A percentile compares a stretch with the other conserved stretches of the same genome.
These are phyloP conservation scores for Psophia crepitans DNA, from an alignment of 2,113 vertebrate species.

Conservation along the genomic window DNA sequence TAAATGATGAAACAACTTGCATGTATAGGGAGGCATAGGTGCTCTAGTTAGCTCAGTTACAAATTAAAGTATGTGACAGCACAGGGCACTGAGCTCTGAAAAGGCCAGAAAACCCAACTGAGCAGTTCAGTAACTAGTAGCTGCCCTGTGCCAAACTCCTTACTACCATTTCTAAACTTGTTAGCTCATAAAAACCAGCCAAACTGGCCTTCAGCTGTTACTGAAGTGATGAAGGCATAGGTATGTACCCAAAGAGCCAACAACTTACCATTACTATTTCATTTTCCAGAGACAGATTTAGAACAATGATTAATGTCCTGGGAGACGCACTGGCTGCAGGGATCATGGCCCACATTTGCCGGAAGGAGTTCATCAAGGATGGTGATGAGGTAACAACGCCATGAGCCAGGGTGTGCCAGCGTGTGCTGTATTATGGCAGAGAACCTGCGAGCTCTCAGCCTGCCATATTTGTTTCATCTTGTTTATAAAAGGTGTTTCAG, in stretches of 20 bases:
- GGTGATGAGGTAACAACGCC: slow-evolving; percentile 80
- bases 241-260: neutral
- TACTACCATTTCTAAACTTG: neutral
- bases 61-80: neutral
- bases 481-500: neutral
- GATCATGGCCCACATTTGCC: slow-evolving; percentile 96
- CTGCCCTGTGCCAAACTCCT: neutral
- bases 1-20: neutral
- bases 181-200: neutral
- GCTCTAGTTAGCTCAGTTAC: neutral
- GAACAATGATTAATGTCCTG: slow-evolving; percentile 98
- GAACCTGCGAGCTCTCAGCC: neutral
- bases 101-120: neutral
- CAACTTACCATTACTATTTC: neutral
- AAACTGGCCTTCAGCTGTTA: neutral
- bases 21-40: neutral
- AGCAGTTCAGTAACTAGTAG: neutral
- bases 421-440: fast-evolving
- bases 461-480: neutral
- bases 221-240: neutral
- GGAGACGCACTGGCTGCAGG: slow-evolving; percentile 92
- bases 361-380: slow-evolving; percentile 92
- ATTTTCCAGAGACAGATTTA: slow-evolving; percentile 88
- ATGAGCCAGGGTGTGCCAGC: neutral
- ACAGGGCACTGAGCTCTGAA: neutral